Base-by-base conservation (phyloP, 2,113 vertebrate species). In the Entosphenus tridentatus region DNA sequence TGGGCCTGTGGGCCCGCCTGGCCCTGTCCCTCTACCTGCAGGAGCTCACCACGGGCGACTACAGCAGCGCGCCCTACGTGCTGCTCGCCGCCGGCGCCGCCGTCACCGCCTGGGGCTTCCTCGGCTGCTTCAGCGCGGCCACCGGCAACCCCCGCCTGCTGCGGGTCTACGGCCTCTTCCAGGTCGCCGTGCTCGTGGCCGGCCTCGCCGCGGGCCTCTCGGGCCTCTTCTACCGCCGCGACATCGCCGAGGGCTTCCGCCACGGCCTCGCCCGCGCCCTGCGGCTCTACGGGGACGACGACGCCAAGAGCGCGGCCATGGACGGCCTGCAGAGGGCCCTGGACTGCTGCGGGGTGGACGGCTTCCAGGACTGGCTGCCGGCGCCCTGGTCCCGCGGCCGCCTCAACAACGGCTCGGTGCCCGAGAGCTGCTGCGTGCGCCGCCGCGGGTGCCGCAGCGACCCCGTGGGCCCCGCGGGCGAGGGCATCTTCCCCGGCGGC, bases 111-210 rank as follows among this genome's bases (percentile, higher is more conserved):
- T 89, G 86, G 87, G 85, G 84, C 69, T 87, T 89, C 73, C 75
- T 91, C 69, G 87, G 86, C 5, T 88, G 86, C 56, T 80, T 87
- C 10, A 81, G 87, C 0, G 83, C 85, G 1, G 86, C 85, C 59
- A 83, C 82, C 1, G 86, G 86, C 73, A 80, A 87, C 56, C 82
- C 80, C 14, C 79, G 79, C 0, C 79, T 91, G 3, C 80, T 89
- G 12, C 78, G 82, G 4, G 81, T 80, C 14, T 91, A 87, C 4
- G 77, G 83, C 2, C 72, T 80, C 69, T 85, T 91, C 69, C 85
- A 88, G 74, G 71, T 81, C 0, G 79, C 72, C 1, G 83, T 81
- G 56, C 80, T 89, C 11, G 72, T 76, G 3, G 82, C 81, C 0
- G 87, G 79, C 58, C 76, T 89, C 69, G 77, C 79, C 0, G 82